Evolutionary conservation across 2,888 invertebrate species (phyloP), one percentile per base, ranked within the genome.

Genomic region (Leucophenga montana): DNA sequence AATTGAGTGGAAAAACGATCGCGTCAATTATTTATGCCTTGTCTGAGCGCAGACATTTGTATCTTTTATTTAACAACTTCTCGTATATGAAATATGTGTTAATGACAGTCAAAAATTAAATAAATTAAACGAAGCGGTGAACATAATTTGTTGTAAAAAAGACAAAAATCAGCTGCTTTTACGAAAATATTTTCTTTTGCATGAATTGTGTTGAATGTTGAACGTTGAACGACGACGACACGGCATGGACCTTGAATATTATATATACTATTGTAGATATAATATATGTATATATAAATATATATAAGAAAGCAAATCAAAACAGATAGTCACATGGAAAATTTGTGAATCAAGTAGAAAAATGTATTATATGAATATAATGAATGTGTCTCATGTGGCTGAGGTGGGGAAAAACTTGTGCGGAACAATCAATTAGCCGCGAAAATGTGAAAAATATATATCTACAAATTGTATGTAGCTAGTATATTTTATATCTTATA

Each of bases 371-470:
- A 5, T n/a, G 14, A 6, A 50, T 18, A 50, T 50, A 46, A 62
- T 62, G 14, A 20, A 62, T 33, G 22, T 33, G 46, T 62, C 48
- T 64, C n/a, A 48, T 48, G 48, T 46, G 33, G 39, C 39, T 39
- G 39, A 11, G 8, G 3, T 39, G 5, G 8, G 8, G 8, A 39
- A 39, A 39, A 44, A 9, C 20, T 14, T 20, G 20, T 39, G 33
- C 39, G 61, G 61, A 61, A 39, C 61, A 64, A 64, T 64, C 62
- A 64, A 64, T 64, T 64, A 64, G 62, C 62, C 16, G 46, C 18
- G 16, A 46, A 62, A 48, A 64, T 50, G 50, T 18, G 39, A 39
- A 39, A 39, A 11, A 39, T 39, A 39, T 39, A 8, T 39, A 27
- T n/a, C n/a, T n/a, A n/a, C n/a, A n/a, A n/a, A n/a, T 33, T 33